Percentiles rank a stretch among this genome's conserved stretches.
These are phyloP conservation scores for Camponotus floridanus DNA, from an alignment of 1,140 invertebrate genomes.

Conservation along the genomic window DNA sequence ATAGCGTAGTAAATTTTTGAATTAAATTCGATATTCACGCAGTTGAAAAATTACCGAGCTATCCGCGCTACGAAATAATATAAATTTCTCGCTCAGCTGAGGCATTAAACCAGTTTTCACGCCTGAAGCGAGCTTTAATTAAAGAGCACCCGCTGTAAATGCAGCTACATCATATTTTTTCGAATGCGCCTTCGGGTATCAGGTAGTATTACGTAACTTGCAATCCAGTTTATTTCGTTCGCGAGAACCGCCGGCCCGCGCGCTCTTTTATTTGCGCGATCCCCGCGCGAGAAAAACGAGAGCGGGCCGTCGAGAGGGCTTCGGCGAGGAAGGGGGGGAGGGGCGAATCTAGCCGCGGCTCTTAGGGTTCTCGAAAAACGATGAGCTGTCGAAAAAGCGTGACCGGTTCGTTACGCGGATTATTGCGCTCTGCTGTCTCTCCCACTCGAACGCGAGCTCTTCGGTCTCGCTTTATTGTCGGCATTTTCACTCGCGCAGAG, in stretches of 20 bases:
- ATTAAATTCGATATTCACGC: conserved; percentile 53
- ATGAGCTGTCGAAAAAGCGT: conserved; percentile 56
- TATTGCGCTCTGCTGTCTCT: conserved; percentile 44
- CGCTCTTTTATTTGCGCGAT: conserved; percentile 41
- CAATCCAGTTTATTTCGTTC: conserved; percentile 60
- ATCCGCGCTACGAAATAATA: conserved; percentile 48
- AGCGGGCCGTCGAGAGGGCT: conserved; percentile 37
- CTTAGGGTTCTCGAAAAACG: conserved; percentile 42
- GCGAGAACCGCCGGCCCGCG: conserved; percentile 28
- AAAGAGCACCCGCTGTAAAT: conserved; percentile 53
- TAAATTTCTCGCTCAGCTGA: conserved; percentile 60
- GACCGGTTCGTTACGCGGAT: conserved; percentile 47
- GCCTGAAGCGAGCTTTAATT: conserved; percentile 63
- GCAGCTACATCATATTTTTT: conserved; percentile 62
- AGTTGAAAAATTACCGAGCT: conserved; percentile 49
- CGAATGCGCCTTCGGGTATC: conserved; percentile 54
- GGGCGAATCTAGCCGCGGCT: conserved; percentile 8
- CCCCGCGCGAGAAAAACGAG: conserved; percentile 22
- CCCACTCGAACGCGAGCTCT: conserved; percentile 7
- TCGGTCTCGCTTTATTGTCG: conserved; percentile 56
- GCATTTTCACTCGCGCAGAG: conserved; percentile 24
- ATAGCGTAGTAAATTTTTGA: conserved; percentile 46
- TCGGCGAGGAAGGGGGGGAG: conserved; percentile 18
- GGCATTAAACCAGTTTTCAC: conserved; percentile 63
- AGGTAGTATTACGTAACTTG: conserved; percentile 58